phyloP scores from a whole-genome alignment of 2,797 vertebrate genomes.

The Myotis myotis region DNA sequence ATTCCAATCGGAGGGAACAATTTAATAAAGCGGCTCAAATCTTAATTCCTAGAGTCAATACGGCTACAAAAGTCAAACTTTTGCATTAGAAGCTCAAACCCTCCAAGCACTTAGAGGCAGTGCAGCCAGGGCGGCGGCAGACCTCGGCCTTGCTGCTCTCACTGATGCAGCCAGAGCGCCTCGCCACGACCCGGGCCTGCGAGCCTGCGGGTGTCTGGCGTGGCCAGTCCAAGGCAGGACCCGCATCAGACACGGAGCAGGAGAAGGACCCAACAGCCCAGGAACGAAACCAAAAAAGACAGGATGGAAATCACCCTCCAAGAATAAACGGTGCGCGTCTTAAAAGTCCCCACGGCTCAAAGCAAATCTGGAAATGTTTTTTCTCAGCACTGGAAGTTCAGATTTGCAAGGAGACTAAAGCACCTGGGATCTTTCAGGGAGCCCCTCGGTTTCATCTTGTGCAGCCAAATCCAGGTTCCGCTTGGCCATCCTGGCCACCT shows the following conservation, averaged over 20 bases:
- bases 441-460: background rate
- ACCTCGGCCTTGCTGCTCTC: rapidly evolving
- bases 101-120: background rate
- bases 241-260: background rate
- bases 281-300: background rate
- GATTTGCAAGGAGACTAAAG: background rate
- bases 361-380: background rate
- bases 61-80: background rate
- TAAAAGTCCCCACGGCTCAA: background rate
- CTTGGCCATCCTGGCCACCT: background rate
- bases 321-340: background rate
- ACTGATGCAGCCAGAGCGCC: rapidly evolving
- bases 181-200: rapidly evolving
- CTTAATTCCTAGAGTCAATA: slow-evolving; percentile 23
- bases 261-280: background rate
- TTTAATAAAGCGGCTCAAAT: background rate
- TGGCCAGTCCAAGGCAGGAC: background rate
- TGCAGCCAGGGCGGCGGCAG: rapidly evolving
- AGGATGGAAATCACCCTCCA: background rate
- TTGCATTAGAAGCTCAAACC: background rate
- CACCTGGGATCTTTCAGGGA: background rate
- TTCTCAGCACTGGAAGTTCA: background rate
- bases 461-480: background rate
- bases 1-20: background rate
- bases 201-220: rapidly evolving